phyloP scores from a whole-genome alignment of 2,113 vertebrate genomes.

The Deroptyus accipitrinus region DNA sequence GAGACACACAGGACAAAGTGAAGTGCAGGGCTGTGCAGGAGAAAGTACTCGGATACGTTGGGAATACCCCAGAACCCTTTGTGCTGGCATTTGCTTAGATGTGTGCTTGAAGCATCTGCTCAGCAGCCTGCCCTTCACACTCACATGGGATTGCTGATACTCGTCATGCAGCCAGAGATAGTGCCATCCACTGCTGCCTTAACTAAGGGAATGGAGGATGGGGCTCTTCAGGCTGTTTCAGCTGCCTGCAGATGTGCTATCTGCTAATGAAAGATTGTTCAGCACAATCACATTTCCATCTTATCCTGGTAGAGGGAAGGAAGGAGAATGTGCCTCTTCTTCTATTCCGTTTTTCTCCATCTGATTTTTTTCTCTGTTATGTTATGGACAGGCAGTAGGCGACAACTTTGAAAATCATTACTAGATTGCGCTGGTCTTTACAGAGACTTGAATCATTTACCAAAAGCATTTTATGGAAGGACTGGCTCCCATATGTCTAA shows the following conservation, averaged over 20 bases:
- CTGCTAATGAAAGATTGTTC: background rate
- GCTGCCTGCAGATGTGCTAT: background rate
- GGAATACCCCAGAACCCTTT: background rate
- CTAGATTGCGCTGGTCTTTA: background rate
- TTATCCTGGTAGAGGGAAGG: background rate
- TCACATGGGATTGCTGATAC: accelerated
- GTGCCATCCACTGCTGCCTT: background rate
- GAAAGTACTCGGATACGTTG: accelerated
- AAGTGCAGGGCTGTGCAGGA: too few species aligned
- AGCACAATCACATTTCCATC: background rate
- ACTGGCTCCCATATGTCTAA: conserved; percentile 8
- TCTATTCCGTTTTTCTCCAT: background rate
- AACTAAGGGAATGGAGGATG: background rate
- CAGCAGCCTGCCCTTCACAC: background rate
- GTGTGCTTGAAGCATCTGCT: background rate
- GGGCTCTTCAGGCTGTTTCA: background rate
- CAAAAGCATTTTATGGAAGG: background rate
- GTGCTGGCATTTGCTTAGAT: background rate
- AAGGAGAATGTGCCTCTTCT: background rate
- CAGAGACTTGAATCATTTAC: background rate
- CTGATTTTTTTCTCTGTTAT: background rate
- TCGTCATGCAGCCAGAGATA: background rate
- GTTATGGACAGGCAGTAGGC: background rate
- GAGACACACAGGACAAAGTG: background rate
- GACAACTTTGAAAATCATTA: background rate